Base-by-base conservation (phyloP, 2,888 invertebrate genomes). In the Melikaiella ostensackeni region DNA sequence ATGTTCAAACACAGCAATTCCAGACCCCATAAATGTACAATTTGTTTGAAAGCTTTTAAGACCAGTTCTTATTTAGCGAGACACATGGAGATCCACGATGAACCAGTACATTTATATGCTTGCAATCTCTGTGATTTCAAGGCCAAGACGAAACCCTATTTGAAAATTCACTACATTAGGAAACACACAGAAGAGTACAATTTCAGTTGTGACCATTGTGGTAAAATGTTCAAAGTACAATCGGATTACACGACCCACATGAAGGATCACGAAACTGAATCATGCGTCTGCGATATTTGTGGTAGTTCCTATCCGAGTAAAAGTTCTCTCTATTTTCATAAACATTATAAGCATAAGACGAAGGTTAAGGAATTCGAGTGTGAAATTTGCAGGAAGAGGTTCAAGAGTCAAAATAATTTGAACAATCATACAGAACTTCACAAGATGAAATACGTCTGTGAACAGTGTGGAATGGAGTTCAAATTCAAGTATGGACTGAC, bases 151-250 rank as follows among this genome's bases (percentile, higher is more conserved):
- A 90, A 90, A 35, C 84, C 87, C 0, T 90, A 90, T 50, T 79
- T 90, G 16, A 90, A 77, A 50, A 64, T 75, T 21, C 80, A 80
- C 33, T 74, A 75, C 16, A 76, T 78, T 33, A 46, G 80, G 6
- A 76, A 64, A 8, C 80, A 80, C 50, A 77, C 75, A 2, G 38
- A 74, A 2, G 75, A 76, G 35, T 90, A 89, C 85, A 92, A 93
- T 70, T 94, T 93, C 80, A 93, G 93, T 0, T 94, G 94, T 84
- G 92, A 91, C 24, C 92, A 89, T 63, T 94, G 94, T 82, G 92
- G 92, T 1, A 94, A 93, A 84, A 89, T 92, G 13, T 94, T 93
- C 86, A 93, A 93, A 5, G 92, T 93, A 0, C 83, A 92, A 1
- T 92, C 92, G 1, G 93, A 93, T 91, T 93, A 84, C 91, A 81